Conservation (phyloP, 2,888 invertebrate species). For the Julus scanicus region DNA sequence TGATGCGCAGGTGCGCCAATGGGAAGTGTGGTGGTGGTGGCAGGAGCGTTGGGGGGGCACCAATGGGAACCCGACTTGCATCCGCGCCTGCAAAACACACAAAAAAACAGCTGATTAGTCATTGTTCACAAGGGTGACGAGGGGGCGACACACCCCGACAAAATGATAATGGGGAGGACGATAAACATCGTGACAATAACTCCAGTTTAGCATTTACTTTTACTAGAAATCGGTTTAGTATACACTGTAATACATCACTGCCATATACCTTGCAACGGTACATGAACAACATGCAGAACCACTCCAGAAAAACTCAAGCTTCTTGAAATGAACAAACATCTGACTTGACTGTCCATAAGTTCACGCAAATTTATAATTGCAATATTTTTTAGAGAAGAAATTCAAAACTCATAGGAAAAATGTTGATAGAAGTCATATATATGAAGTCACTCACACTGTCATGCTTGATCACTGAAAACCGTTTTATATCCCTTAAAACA, state of each 20-base stretch:
- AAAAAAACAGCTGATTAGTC: conserved; percentile 47
- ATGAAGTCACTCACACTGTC: too few relatives aligned
- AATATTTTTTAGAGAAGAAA: too few relatives aligned
- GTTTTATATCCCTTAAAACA: too few relatives aligned
- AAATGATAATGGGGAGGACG: not conserved
- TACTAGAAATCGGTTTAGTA: not conserved
- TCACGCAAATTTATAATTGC: too few relatives aligned
- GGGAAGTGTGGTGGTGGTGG: conserved; percentile 47
- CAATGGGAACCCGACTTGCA: conserved; percentile 58
- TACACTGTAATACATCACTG: not conserved
- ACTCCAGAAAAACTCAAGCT: too few relatives aligned
- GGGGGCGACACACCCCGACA: not conserved
- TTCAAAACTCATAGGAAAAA: too few relatives aligned
- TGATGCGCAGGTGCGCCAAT: not conserved
- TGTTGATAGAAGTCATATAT: too few relatives aligned
- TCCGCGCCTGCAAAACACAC: conserved; percentile 58
- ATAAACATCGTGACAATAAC: not conserved
- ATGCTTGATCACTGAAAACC: too few relatives aligned
- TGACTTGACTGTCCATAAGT: too few relatives aligned
- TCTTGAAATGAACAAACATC: too few relatives aligned
- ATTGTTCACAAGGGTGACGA: not conserved
- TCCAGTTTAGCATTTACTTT: not conserved
- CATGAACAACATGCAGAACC: too few relatives aligned
- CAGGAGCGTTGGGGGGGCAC: conserved; percentile 56
- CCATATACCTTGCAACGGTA: too few relatives aligned